These are phyloP conservation scores for Cheirogaleus medius DNA, from an alignment of 2,113 vertebrate species.

Conservation along the genomic window DNA sequence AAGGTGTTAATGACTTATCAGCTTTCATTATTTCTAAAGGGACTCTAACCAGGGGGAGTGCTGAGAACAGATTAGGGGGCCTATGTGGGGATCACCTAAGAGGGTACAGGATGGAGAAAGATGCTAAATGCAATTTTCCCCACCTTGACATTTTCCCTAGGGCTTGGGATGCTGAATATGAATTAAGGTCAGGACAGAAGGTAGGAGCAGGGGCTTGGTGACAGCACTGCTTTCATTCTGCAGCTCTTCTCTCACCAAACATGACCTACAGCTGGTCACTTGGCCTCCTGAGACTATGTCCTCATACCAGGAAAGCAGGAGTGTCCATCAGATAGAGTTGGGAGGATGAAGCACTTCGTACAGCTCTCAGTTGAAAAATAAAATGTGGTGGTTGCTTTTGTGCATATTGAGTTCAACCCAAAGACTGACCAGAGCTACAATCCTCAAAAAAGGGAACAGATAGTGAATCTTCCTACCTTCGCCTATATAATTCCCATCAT, in stretches of 20 bases:
- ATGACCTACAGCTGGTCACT: not conserved
- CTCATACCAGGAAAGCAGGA: not conserved
- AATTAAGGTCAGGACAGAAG: not conserved
- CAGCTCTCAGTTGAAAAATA: not conserved
- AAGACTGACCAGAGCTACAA: not conserved
- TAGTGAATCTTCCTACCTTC: not conserved
- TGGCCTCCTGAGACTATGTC: not conserved
- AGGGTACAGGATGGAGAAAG: not conserved
- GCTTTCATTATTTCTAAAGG: slow-evolving; percentile 54
- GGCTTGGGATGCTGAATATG: not conserved
- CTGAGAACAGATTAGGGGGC: not conserved
- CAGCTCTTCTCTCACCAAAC: not conserved
- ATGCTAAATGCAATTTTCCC: not conserved
- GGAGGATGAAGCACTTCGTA: not conserved
- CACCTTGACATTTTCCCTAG: not conserved
- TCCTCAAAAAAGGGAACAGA: not conserved
- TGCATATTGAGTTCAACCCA: not conserved
- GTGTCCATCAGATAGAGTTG: not conserved
- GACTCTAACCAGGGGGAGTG: not conserved
- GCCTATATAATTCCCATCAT: not conserved
- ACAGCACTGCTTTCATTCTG: not conserved
- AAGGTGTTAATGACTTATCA: slow-evolving; percentile 70
- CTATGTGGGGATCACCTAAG: not conserved
- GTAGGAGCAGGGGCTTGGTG: not conserved
- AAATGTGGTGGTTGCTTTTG: not conserved